Base-by-base conservation (phyloP, 2,113 vertebrate genomes). In the Osmerus eperlanus region DNA sequence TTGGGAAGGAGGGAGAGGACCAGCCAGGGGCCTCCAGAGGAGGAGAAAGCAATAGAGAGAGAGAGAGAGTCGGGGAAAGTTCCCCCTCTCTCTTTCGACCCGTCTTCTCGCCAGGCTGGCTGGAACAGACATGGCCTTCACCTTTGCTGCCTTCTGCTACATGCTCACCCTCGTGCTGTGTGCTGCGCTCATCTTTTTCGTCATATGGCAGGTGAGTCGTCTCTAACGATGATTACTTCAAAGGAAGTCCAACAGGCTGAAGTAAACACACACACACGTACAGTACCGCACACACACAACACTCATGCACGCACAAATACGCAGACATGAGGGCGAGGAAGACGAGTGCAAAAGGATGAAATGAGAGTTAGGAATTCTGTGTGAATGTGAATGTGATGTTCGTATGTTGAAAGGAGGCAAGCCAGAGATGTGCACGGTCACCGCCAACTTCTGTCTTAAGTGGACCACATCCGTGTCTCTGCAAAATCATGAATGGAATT, bases 61-160 rank as follows among this genome's bases (percentile, higher is more conserved):
- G 25, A 61, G 3, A 63, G 76, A 68, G 71, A 75, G 74, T 65
- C 21, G 65, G 70, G 76, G 73, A 18, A 15, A 0, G 14, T 21
- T 83, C 78, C 76, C 84, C 78, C 71, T 72, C 76, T 83, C 82
- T 77, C 83, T 82, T 81, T 86, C 83, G 75, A 78, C 78, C 84
- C 70, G 6, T 65, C 71, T 52, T 55, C 54, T 72, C 70, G 78
- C 72, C 83, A 91, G 75, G 79, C 88, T 92, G 90, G 89, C 88
- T 1, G 89, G 80, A n/a, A 19, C 85, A 60, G 91, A 90, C 86
- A 97, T 97, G 96, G 96, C 96, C 64, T 99, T 98, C 93, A 98
- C 96, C 74, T 98, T 98, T 81, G 96, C 97, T 75, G 96, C 97
- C 84, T 99, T 99, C 89, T 98, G 96, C 93, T 99, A 97, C 91